A percentile compares a stretch with the other conserved stretches of the same genome.
Conservation (phyloP, 2,888 invertebrate genomes). For the Cenopis cana region DNA sequence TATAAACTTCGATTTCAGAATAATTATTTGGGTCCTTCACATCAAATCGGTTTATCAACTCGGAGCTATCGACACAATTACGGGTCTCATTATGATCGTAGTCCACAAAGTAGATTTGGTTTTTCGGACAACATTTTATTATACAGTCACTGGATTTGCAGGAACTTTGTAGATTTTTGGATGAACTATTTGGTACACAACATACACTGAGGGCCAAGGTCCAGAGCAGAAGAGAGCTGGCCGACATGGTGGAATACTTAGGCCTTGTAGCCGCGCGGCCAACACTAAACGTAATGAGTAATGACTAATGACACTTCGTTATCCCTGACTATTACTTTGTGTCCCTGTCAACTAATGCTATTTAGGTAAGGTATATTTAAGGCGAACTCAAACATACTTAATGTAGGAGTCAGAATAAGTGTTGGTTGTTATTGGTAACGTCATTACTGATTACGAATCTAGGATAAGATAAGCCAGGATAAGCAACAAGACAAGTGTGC, state of each 20-base stretch:
- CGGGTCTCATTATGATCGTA: neutral
- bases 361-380: neutral
- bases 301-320: too few species aligned
- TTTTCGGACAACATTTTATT: conserved; percentile 16
- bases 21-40: conserved; percentile 1
- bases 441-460: too few species aligned
- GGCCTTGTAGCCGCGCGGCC: conserved; percentile 1
- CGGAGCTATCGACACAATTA: neutral
- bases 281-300: neutral
- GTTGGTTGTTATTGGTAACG: too few species aligned
- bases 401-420: too few species aligned
- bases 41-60: neutral
- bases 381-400: neutral
- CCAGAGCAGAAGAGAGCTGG: neutral
- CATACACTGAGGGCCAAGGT: neutral
- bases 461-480: too few species aligned
- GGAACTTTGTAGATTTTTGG: neutral
- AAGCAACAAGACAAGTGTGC: too few species aligned
- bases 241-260: neutral
- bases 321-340: too few species aligned
- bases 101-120: conserved; percentile 1
- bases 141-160: conserved; percentile 22
- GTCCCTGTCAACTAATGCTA: too few species aligned
- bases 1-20: conserved; percentile 12
- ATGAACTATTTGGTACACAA: conserved; percentile 1